Percentiles rank a stretch among this genome's conserved stretches.
Evolutionary conservation across 2,113 vertebrate genomes (phyloP).

Genomic region (Melanerpes formicivorus): DNA sequence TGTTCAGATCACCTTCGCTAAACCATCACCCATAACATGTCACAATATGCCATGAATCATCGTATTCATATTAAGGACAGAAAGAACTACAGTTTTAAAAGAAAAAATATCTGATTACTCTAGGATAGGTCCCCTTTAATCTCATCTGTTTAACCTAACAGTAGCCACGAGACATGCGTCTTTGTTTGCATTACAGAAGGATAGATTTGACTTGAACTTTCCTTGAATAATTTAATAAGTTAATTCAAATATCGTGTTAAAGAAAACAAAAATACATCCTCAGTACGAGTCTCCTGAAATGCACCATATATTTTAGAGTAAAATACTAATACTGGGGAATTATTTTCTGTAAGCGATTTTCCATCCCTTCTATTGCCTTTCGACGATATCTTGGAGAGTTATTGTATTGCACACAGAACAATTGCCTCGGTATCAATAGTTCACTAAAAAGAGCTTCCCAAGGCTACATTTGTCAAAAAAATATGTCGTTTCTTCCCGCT

Average conservation of each 20-base stretch:
- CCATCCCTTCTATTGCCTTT: background rate
- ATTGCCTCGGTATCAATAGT: background rate
- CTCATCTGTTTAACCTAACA: background rate
- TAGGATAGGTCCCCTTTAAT: conserved; percentile 1
- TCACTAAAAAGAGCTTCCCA: background rate
- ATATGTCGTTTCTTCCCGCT: background rate
- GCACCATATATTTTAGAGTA: background rate
- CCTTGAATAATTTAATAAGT: background rate
- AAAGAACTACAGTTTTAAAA: background rate
- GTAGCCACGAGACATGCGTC: background rate
- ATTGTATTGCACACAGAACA: background rate
- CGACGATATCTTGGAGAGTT: background rate
- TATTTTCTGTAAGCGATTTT: background rate
- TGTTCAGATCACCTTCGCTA: conserved; percentile 29
- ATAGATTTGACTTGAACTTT: background rate
- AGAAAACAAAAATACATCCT: background rate
- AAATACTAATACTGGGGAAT: background rate
- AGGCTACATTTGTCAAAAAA: background rate
- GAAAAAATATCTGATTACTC: conserved; percentile 19
- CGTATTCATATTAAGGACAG: background rate
- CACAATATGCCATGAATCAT: background rate
- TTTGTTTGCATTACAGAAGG: conserved; percentile 21
- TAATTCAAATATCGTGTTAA: background rate
- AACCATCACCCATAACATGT: conserved; percentile 1
- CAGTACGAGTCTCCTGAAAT: background rate